These are phyloP conservation scores for Genyomyrus donnyi DNA, from an alignment of 2,113 vertebrate species.

Conservation along the genomic window DNA sequence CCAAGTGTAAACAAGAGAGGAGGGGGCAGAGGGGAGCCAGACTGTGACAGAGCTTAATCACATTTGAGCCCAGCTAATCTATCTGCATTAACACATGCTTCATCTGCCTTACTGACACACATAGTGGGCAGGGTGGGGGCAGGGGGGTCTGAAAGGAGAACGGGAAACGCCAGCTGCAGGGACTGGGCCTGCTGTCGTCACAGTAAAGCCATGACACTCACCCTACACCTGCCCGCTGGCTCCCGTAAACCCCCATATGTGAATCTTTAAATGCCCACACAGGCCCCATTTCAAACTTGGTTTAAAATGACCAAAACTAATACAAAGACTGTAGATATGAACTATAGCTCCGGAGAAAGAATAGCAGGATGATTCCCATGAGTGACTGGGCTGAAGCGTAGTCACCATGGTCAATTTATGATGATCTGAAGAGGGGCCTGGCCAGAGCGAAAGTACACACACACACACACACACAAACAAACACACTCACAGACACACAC, in stretches of 20 bases:
- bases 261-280: not conserved
- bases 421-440: not conserved
- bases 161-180: not conserved
- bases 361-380: not conserved
- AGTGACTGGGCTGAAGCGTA: not conserved
- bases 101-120: constrained; percentile 19
- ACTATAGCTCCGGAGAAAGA: not conserved
- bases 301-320: not conserved
- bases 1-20: not conserved
- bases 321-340: not conserved
- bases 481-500: not conserved
- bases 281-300: not conserved
- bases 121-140: not conserved
- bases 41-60: constrained; percentile 11
- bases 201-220: not conserved
- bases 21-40: not conserved
- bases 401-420: not conserved
- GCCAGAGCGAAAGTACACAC: not conserved
- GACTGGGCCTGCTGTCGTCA: not conserved
- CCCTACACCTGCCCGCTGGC: not conserved
- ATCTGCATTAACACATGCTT: constrained; percentile 16
- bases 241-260: not conserved
- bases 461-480: not conserved
- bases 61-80: constrained; percentile 17
- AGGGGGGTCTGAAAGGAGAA: not conserved